These are phyloP conservation scores for Clusia tigrina DNA, from an alignment of 2,888 invertebrate species.

Conservation along the genomic window DNA sequence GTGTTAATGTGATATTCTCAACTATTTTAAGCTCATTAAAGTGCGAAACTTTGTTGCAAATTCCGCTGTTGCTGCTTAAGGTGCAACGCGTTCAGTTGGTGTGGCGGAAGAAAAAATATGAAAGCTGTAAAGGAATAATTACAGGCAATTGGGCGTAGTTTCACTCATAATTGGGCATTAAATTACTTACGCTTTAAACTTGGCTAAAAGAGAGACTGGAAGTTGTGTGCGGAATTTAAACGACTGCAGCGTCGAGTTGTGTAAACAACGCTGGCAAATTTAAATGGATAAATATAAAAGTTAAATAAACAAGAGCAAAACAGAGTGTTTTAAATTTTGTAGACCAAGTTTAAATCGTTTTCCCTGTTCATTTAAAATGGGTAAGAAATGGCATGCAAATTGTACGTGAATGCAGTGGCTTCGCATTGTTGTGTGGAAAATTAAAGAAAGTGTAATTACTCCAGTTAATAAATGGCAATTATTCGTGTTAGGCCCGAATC, in stretches of 20 bases:
- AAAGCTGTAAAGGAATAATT: slow-evolving; percentile 1
- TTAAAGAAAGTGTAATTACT: no score
- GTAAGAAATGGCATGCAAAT: no score
- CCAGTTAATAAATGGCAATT: no score
- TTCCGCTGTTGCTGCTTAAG: not conserved
- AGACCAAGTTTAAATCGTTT: no score
- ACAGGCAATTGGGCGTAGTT: not conserved
- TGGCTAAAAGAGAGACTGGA: not conserved
- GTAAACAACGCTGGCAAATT: no score
- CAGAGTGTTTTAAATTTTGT: no score
- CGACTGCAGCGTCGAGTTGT: not conserved
- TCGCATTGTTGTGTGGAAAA: no score
- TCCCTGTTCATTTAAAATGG: no score
- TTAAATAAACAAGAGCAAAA: no score
- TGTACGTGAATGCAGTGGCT: no score
- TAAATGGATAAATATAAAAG: not conserved
- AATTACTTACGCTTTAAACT: not conserved
- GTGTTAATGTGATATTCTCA: not conserved
- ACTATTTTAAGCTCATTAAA: slow-evolving; percentile 7
- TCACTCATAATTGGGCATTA: not conserved
- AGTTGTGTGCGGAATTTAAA: not conserved
- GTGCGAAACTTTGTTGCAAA: not conserved
- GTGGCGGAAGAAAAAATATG: not conserved
- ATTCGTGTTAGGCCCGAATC: no score
- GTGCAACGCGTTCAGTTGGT: not conserved